Evolutionary conservation across 2,888 invertebrate genomes (phyloP).

Genomic region (Pristionchus fissidentatus): DNA sequence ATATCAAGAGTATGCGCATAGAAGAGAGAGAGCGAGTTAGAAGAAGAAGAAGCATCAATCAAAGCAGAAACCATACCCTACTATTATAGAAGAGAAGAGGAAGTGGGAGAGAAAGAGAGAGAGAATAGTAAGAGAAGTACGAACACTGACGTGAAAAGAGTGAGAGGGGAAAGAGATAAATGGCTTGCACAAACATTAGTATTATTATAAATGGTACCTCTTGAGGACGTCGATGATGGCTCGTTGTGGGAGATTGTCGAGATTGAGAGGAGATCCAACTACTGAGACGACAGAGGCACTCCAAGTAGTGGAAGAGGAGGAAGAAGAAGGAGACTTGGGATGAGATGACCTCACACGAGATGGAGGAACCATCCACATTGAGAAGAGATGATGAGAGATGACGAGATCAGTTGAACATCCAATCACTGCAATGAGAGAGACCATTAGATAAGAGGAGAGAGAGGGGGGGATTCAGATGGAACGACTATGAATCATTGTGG

Average conservation of each 20-base stretch:
- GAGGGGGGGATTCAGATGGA: background rate
- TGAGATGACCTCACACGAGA: background rate
- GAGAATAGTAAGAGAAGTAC: background rate
- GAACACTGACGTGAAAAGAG: no score
- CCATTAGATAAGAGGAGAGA: background rate
- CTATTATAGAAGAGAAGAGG: background rate
- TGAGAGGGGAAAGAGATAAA: background rate
- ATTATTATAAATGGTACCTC: background rate
- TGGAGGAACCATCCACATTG: constrained; percentile 10
- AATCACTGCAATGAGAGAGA: background rate
- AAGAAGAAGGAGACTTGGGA: background rate
- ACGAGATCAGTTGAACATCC: background rate
- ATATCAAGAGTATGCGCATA: no score
- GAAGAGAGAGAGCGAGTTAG: no score
- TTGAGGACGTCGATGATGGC: background rate
- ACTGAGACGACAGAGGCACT: background rate
- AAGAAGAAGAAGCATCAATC: no score
- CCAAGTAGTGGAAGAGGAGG: background rate
- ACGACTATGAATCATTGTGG: no score
- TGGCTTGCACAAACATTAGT: background rate
- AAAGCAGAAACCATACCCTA: background rate
- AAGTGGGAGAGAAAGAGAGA: background rate
- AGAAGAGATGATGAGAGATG: background rate
- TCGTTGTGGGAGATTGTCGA: background rate
- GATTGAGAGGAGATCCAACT: background rate